Evolutionary conservation across 2,797 vertebrate genomes (phyloP), one percentile per base, ranked within the genome.

Genomic region (Myripristis murdjan): DNA sequence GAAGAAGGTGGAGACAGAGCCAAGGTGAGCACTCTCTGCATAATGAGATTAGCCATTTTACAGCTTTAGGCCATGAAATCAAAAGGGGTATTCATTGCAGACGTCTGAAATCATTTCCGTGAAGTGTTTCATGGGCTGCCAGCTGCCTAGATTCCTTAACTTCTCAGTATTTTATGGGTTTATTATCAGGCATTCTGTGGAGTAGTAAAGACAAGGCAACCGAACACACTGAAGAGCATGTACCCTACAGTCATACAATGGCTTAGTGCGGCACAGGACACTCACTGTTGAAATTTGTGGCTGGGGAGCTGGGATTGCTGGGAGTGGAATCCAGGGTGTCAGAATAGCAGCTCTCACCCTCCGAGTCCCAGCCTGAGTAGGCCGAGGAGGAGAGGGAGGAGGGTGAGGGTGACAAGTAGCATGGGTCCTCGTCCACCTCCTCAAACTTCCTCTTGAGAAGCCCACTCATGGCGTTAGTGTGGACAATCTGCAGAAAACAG

Each of bases 381-480:
- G 95, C 96, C 0, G 97, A 96, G 62, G 93, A 95, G 52, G 95
- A 97, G 75, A 96, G 92, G 53, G 90, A 94, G 52, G 91, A 93
- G 73, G 95, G 95, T 0, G 89, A 92, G 39, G 95, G 93, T 0
- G 96, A 97, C 76, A 95, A 96, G 86, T 96, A 97, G 81, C 95
- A 96, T 5, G 87, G 93, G 79, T 98, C 96, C 61, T 98, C 97
- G 61, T 96, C 97, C 93, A 99, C 91, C 92, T 97, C 97, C 90
- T 97, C 96, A 31, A 96, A 98, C 92, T 99, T 99, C 93, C 98
- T 97, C 95, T 99, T 99, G 84, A 97, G 93, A 73, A 96, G 89
- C 79, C 96, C 97, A 6, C 96, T 96, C 98, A 99, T 99, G 95
- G 94, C 90, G 91, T 79, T 82, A 1, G 51, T 75, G 87, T 37